Percentiles rank a stretch among this genome's conserved stretches.
Evolutionary conservation across 92 coral and sea anemone species (phyloP).

Genomic region (Plumapathes pennacea): DNA sequence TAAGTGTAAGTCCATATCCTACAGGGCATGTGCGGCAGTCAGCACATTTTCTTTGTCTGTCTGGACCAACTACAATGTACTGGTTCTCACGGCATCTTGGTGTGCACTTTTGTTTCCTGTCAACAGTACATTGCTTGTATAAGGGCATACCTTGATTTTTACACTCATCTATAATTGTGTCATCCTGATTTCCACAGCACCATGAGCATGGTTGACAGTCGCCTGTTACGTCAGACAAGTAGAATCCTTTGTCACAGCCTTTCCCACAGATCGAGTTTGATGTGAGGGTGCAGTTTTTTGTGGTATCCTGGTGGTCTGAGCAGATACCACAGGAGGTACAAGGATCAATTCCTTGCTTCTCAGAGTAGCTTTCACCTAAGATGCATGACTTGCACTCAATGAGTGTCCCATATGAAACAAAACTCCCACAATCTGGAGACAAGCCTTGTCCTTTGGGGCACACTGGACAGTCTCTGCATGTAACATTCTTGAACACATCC

Average conservation of each 20-base stretch:
- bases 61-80: slow-evolving; percentile 18
- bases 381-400: background rate
- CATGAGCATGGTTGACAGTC: slow-evolving; percentile 3
- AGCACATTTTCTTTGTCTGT: slow-evolving; percentile 19
- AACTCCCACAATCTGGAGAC: slow-evolving; percentile 6
- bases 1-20: slow-evolving; percentile 40
- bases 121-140: slow-evolving; percentile 8
- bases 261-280: background rate
- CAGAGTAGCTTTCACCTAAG: background rate
- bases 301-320: slow-evolving; percentile 12
- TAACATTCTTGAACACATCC: slow-evolving; percentile 10
- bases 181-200: slow-evolving; percentile 13
- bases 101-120: slow-evolving; percentile 12
- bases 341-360: background rate
- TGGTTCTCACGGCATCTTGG: slow-evolving; percentile 43
- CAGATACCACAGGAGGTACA: slow-evolving; percentile 20
- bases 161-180: slow-evolving; percentile 21
- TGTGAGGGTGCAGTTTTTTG: background rate
- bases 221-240: background rate
- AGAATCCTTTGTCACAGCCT: slow-evolving; percentile 8
- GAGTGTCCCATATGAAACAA: background rate
- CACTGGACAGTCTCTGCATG: background rate
- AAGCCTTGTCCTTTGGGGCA: slow-evolving; percentile 18
- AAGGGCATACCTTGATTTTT: slow-evolving; percentile 8
- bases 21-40: slow-evolving; percentile 34